phyloP scores from a whole-genome alignment of 2,888 invertebrate species.

The Phalangium opilio region DNA sequence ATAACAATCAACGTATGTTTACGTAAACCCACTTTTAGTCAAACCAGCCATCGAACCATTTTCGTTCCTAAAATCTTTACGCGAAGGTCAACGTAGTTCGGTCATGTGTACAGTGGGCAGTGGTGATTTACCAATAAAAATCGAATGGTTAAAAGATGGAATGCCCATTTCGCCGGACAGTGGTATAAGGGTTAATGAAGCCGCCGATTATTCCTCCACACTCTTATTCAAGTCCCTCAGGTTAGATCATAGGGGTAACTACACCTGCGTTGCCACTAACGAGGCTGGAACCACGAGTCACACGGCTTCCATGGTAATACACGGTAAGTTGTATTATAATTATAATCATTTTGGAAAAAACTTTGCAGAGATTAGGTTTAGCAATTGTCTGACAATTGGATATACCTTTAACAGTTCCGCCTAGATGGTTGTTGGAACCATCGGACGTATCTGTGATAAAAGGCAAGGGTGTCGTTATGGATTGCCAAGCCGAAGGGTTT shows the following conservation, averaged over 20 bases:
- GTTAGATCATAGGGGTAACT: slow-evolving; percentile 26
- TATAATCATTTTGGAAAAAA: no score
- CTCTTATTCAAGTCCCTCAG: slow-evolving; percentile 27
- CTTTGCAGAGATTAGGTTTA: no score
- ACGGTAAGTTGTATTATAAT: slow-evolving; percentile 14
- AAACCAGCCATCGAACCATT: slow-evolving; percentile 47
- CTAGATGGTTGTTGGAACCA: slow-evolving; percentile 24
- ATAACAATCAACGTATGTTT: neutral
- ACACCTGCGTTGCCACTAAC: slow-evolving; percentile 27
- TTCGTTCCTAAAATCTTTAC: slow-evolving; percentile 29
- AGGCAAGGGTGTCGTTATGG: slow-evolving; percentile 19
- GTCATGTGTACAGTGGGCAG: slow-evolving; percentile 31
- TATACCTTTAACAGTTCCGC: slow-evolving; percentile 22
- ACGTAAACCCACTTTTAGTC: slow-evolving; percentile 29
- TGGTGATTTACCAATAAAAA: slow-evolving; percentile 23
- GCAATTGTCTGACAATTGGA: neutral
- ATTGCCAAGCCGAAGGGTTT: slow-evolving; percentile 22
- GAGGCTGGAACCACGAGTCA: slow-evolving; percentile 26
- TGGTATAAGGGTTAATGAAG: slow-evolving; percentile 16
- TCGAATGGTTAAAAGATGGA: slow-evolving; percentile 20
- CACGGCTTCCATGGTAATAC: slow-evolving; percentile 25
- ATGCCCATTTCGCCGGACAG: slow-evolving; percentile 8
- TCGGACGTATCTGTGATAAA: slow-evolving; percentile 23
- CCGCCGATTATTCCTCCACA: slow-evolving; percentile 27
- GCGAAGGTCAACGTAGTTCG: slow-evolving; percentile 31